These are phyloP conservation scores for Drosophila nigricruria DNA, from an alignment of 2,888 invertebrate species.

Conservation along the genomic window DNA sequence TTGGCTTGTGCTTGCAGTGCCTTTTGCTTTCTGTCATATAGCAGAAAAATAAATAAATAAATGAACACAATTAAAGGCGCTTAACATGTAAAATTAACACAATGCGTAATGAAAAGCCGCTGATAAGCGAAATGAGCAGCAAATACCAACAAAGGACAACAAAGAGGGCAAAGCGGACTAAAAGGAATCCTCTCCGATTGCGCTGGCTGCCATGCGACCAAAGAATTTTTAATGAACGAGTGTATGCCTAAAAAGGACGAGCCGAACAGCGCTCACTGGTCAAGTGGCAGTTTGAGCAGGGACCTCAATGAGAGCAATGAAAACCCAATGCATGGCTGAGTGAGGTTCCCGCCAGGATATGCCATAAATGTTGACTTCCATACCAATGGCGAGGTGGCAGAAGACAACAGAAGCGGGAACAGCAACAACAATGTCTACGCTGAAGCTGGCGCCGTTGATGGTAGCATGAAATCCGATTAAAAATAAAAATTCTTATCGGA, in stretches of 20 bases:
- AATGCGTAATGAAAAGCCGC: slow-evolving; percentile 81
- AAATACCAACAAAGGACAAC: slow-evolving; percentile 61
- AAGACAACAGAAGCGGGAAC: slow-evolving; percentile 12
- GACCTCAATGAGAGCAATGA: slow-evolving; percentile 43
- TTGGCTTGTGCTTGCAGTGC: slow-evolving; percentile 59
- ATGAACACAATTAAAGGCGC: slow-evolving; percentile 67
- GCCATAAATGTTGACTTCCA: slow-evolving; percentile 78
- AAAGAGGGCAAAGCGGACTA: slow-evolving; percentile 43
- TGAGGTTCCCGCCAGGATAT: slow-evolving; percentile 66
- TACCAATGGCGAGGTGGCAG: slow-evolving; percentile 46
- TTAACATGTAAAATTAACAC: slow-evolving; percentile 76
- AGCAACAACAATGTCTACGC: slow-evolving; percentile 44
- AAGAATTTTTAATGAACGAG: slow-evolving; percentile 71
- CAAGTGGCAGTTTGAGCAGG: slow-evolving; percentile 63
- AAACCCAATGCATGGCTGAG: slow-evolving; percentile 53
- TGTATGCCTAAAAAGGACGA: slow-evolving; percentile 39
- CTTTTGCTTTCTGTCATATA: slow-evolving; percentile 58
- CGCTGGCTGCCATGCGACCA: slow-evolving; percentile 44
- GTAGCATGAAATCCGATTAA: slow-evolving; percentile 83
- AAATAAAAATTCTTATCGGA: slow-evolving; percentile 84
- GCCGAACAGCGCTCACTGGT: slow-evolving; percentile 50
- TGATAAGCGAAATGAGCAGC: slow-evolving; percentile 81
- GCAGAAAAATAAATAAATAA: slow-evolving; percentile 53
- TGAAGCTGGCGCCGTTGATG: slow-evolving; percentile 72
- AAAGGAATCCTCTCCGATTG: slow-evolving; percentile 35